Evolutionary conservation across 2,797 vertebrate genomes (phyloP).

Genomic region (Heterohyrax brucei): DNA sequence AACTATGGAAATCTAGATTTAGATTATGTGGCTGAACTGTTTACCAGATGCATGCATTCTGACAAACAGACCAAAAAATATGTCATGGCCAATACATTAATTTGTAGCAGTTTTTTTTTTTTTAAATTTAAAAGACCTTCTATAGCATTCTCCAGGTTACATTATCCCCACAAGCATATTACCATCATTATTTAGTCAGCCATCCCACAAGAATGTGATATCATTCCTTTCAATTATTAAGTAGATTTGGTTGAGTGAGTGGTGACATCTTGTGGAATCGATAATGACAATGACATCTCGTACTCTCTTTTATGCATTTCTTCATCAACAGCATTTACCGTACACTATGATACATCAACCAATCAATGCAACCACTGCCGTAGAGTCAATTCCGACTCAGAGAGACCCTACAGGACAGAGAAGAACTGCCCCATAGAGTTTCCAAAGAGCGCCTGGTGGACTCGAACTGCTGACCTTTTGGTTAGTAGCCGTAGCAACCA

Average conservation of each 20-base stretch:
- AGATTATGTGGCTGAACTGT: constrained; percentile 4
- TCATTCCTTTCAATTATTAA: background rate
- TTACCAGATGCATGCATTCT: constrained; percentile 20
- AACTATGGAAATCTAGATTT: constrained; percentile 59
- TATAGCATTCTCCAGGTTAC: background rate
- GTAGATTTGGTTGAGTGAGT: constrained; percentile 16
- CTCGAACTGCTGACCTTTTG: too few species aligned
- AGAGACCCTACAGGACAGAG: too few species aligned
- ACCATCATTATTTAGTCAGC: background rate
- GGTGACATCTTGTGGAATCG: background rate
- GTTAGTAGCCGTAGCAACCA: too few species aligned
- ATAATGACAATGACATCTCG: background rate
- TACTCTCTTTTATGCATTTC: background rate
- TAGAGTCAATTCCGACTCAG: too few species aligned
- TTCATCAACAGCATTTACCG: background rate
- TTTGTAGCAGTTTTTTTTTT: background rate
- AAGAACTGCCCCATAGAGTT: too few species aligned
- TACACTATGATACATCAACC: too few species aligned
- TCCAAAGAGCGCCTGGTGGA: too few species aligned
- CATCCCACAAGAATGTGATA: background rate
- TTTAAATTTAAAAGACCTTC: constrained; percentile 22
- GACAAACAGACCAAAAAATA: constrained; percentile 15
- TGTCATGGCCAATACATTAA: background rate
- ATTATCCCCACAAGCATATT: background rate
- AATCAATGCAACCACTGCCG: too few species aligned